Evolutionary conservation across 2,888 invertebrate species (phyloP), one percentile per base, ranked within the genome.

Genomic region (Platycheirus rosarum): DNA sequence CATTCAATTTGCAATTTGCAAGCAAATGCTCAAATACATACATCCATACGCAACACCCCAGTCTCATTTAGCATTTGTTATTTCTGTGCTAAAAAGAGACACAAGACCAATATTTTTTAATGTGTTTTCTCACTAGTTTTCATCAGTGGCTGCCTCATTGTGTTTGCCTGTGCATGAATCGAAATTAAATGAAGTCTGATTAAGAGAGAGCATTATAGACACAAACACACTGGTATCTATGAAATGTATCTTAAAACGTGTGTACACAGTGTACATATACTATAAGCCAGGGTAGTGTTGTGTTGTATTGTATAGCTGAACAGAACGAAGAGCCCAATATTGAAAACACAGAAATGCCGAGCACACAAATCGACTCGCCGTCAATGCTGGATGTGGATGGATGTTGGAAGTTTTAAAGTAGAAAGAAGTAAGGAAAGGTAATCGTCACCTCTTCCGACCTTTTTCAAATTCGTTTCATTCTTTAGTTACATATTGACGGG

Each of bases 401-500:
- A 48, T 48, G 37, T 63, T 48, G 20, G 8, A 63, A 48, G 11
- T 46, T 32, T 23, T 23, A 5, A 57, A 44, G 46, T 46, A 29
- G 42, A 18, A 40, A 48, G 70, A 44, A 60, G 49, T 26, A 53
- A 42, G 16, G 69, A 70, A 71, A 68, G 68, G 82, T 77, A 82
- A 77, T 77, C 71, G 71, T 68, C 82, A 77, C 80, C 80, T 80
- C 80, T 71, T 71, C 62, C 71, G 71, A 82, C 62, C 68, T 77
- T 82, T 76, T 82, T 42, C 16, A 53, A 77, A 82, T 73, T 68
- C 77, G 77, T 62, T 77, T 82, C 77, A 82, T 63, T 82, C 71
- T 66, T 16, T 82, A 82, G 80, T 82, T 71, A 66, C 80, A 76
- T 76, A 71, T 82, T 82, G 82, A 82, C 82, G 77, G 71, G 77